These are phyloP conservation scores for Drosophila lacicola DNA, from an alignment of 2,888 invertebrate species.

Conservation along the genomic window DNA sequence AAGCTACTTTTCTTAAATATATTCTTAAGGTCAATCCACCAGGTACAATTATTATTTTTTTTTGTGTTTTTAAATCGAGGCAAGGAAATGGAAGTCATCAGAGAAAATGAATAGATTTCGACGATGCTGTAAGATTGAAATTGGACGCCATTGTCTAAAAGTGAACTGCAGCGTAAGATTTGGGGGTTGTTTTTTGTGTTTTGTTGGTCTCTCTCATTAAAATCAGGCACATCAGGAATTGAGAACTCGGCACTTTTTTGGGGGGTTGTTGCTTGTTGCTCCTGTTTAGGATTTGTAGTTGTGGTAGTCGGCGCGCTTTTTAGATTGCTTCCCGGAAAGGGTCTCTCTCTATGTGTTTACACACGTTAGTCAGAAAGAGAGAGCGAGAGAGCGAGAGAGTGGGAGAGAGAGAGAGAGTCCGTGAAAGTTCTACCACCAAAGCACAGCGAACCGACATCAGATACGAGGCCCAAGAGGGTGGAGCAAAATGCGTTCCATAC, in stretches of 20 bases:
- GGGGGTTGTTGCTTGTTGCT: slow-evolving; percentile 62
- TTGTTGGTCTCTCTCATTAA: slow-evolving; percentile 48
- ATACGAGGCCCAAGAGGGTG: slow-evolving; percentile 33
- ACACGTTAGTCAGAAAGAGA: slow-evolving; percentile 29
- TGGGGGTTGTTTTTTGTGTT: slow-evolving; percentile 55
- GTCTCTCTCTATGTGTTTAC: slow-evolving; percentile 19
- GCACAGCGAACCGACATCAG: slow-evolving; percentile 33
- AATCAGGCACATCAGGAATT: slow-evolving; percentile 40
- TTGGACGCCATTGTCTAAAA: slow-evolving; percentile 68
- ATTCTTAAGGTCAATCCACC: too few species aligned
- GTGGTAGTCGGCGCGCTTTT: slow-evolving; percentile 48
- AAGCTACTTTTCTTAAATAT: too few species aligned
- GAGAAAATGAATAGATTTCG: slow-evolving; percentile 19
- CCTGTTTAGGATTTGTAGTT: slow-evolving; percentile 42
- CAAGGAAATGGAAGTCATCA: slow-evolving; percentile 19
- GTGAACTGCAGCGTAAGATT: slow-evolving; percentile 47
- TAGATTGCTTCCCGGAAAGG: slow-evolving; percentile 45
- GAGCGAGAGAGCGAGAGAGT: slow-evolving; percentile 10
- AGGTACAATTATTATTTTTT: too few species aligned
- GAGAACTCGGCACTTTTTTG: slow-evolving; percentile 35
- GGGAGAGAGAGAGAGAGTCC: slow-evolving; percentile 19
- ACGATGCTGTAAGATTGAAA: slow-evolving; percentile 34
- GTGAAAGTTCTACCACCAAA: slow-evolving; percentile 42
- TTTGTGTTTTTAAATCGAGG: not conserved
- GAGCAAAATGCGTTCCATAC: slow-evolving; percentile 28